phyloP scores from a whole-genome alignment of 2,113 vertebrate species.

The Amphiprion ocellaris region DNA sequence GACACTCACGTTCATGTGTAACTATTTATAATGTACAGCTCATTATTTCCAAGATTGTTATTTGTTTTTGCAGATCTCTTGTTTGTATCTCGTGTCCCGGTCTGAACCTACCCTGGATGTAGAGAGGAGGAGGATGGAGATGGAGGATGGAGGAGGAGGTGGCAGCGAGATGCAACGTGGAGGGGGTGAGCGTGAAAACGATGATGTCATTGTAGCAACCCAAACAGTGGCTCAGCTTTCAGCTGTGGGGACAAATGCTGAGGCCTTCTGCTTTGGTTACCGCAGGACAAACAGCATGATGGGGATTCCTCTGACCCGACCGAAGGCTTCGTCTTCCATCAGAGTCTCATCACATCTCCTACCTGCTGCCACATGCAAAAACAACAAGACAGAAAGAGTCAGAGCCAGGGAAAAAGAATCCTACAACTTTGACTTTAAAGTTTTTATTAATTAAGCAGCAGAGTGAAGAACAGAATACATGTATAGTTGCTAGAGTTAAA shows the following conservation, averaged over 20 bases:
- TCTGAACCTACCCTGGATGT: not conserved
- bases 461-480: too few relatives aligned
- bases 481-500: too few relatives aligned
- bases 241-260: slow-evolving; percentile 52
- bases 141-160: not conserved
- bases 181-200: slow-evolving; percentile 32
- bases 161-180: not conserved
- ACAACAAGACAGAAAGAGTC: not conserved
- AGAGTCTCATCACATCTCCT: not conserved
- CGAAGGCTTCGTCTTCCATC: not conserved
- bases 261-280: slow-evolving; percentile 73
- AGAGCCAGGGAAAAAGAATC: too few relatives aligned
- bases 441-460: not conserved
- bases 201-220: slow-evolving; percentile 79
- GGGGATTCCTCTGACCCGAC: slow-evolving; percentile 36
- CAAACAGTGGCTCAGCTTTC: slow-evolving; percentile 72
- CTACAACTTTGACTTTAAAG: not conserved
- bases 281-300: slow-evolving; percentile 27
- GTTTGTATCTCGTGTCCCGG: not conserved
- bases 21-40: too few relatives aligned
- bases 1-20: too few relatives aligned
- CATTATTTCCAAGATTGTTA: too few relatives aligned
- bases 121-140: not conserved
- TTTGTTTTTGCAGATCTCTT: not conserved
- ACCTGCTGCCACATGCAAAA: not conserved